Evolutionary conservation across 2,888 invertebrate species (phyloP), one percentile per base, ranked within the genome.

Genomic region (Uropetala carovei): DNA sequence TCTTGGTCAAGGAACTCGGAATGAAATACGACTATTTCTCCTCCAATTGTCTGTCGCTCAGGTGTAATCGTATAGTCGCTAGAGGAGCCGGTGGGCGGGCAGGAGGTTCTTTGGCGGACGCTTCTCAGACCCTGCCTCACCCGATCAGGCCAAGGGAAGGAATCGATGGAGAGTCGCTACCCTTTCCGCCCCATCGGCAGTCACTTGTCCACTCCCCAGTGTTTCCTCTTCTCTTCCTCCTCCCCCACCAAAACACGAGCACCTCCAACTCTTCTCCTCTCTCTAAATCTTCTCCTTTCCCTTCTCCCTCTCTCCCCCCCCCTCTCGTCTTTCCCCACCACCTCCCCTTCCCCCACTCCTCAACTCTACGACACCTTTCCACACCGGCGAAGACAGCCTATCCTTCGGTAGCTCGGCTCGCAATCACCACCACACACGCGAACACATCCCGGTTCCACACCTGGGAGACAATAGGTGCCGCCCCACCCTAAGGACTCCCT

Each of bases 111-210:
- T 89, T 58, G 43, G 89, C 14, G 85, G 16, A 57, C 57, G 64
- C 43, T 64, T 68, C 64, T 30, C 18, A 43, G 64, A 64, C 86
- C 82, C 82, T 27, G 22, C 60, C 14, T 60, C 86, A 27, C 64
- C 30, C 89, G 43, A 60, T 64, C 89, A 64, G 43, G 13, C 43
- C 56, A 58, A 56, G 64, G 64, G 89, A 68, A 13, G 43, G 18
- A 56, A 64, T 56, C 89, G 89, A 89, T 89, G 89, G 60, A 64
- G 43, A 89, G 89, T 89, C 64, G 89, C 60, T 89, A 89, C 64
- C 89, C 89, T 89, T 89, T 64, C 89, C 89, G 89, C 89, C 56
- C 14, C 64, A 89, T 89, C 64, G 89, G 60, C 89, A 68, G n/a
- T 58, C 89, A n/a, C 64, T 59, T 60, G 86, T 86, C 86, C 86